Percentiles rank a stretch among this genome's conserved stretches.
These are phyloP conservation scores for Ochropacha duplaris DNA, from an alignment of 2,888 invertebrate species.

Conservation along the genomic window DNA sequence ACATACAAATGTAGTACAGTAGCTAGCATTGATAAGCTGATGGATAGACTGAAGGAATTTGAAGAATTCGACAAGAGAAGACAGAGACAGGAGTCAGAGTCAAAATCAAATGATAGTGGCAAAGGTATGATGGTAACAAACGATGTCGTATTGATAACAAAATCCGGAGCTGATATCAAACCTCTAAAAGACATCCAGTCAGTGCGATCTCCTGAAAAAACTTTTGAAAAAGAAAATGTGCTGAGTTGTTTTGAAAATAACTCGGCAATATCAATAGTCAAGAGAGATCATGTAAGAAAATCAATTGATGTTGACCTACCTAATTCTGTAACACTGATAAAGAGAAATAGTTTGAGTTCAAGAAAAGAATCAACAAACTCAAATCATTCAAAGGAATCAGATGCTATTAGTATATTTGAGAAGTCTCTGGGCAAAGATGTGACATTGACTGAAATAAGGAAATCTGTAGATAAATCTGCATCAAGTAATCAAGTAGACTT, in stretches of 20 bases:
- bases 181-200: conserved; percentile 74
- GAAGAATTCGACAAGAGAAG: conserved; percentile 78
- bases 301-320: conserved; percentile 76
- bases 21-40: conserved; percentile 76
- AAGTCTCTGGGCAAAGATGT: conserved; percentile 78
- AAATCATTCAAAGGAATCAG: conserved; percentile 72
- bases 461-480: conserved; percentile 68
- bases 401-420: conserved; percentile 78
- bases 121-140: conserved; percentile 75
- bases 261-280: conserved; percentile 78
- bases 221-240: conserved; percentile 75
- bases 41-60: conserved; percentile 78
- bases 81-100: conserved; percentile 70
- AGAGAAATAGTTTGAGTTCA: conserved; percentile 72
- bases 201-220: conserved; percentile 68
- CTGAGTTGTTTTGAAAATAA: conserved; percentile 80
- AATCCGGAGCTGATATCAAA: conserved; percentile 75
- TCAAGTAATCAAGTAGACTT: conserved; percentile 57
- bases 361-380: conserved; percentile 78
- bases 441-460: conserved; percentile 75
- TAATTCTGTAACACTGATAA: conserved; percentile 76
- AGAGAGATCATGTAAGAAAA: conserved; percentile 73
- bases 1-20: conserved; percentile 66
- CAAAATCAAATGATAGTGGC: conserved; percentile 55
- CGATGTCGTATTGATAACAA: conserved; percentile 75